A percentile compares a stretch with the other conserved stretches of the same genome.
phyloP scores from a whole-genome alignment of 2,888 invertebrate genomes.

The Megaustenia siamemsis region DNA sequence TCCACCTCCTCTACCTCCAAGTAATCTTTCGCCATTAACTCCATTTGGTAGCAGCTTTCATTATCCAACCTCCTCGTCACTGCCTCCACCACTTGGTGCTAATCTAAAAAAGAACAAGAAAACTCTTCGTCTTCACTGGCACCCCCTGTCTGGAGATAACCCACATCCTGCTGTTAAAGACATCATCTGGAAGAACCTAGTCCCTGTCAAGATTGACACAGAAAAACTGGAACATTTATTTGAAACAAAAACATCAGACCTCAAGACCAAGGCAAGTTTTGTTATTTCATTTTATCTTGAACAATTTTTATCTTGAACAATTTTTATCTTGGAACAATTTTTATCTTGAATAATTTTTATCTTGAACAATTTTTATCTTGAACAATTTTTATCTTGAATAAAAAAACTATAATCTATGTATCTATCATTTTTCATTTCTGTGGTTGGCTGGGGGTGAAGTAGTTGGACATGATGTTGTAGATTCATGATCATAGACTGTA shows the following conservation, averaged over 20 bases:
- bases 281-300: too few relatives aligned
- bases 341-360: too few relatives aligned
- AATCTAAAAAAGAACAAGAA: slow-evolving; percentile 86
- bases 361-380: too few relatives aligned
- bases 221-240: slow-evolving; percentile 97
- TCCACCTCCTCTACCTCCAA: slow-evolving; percentile 65
- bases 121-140: slow-evolving; percentile 98
- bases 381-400: too few relatives aligned
- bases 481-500: too few relatives aligned
- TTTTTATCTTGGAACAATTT: too few relatives aligned
- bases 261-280: slow-evolving; percentile 91
- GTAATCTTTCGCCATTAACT: not conserved
- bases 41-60: slow-evolving; percentile 35
- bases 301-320: too few relatives aligned
- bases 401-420: too few relatives aligned
- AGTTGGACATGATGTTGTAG: too few relatives aligned
- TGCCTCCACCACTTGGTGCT: slow-evolving; percentile 73
- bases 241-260: slow-evolving; percentile 96
- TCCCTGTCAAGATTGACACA: slow-evolving; percentile 90
- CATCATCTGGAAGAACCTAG: slow-evolving; percentile 77
- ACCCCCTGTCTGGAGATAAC: slow-evolving; percentile 84
- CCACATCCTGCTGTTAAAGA: slow-evolving; percentile 67
- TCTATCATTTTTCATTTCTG: too few relatives aligned
- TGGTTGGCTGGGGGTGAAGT: too few relatives aligned
- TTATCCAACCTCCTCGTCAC: slow-evolving; percentile 63